phyloP scores from a whole-genome alignment of 1,140 invertebrate genomes.

The Tyrophagus putrescentiae region DNA sequence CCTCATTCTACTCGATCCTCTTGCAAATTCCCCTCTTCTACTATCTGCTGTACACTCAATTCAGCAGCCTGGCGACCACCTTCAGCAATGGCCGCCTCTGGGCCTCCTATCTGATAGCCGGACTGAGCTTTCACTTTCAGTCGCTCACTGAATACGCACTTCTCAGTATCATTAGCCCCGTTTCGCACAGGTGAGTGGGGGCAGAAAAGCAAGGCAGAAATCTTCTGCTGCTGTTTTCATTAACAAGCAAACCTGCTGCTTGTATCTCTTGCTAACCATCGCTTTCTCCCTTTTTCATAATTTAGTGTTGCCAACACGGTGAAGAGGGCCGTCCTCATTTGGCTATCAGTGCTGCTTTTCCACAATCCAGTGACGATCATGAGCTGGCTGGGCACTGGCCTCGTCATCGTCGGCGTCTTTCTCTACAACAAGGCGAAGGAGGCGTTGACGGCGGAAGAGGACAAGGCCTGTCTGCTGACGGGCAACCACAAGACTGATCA shows the following conservation, averaged over 20 bases:
- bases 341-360: conserved; percentile 63
- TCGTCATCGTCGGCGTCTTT: conserved; percentile 59
- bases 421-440: conserved; percentile 46
- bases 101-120: conserved; percentile 52
- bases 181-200: conserved; percentile 63
- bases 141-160: conserved; percentile 70
- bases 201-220: too few relatives aligned
- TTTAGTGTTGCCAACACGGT: conserved; percentile 69
- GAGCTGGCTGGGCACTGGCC: conserved; percentile 55
- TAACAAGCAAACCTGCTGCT: not conserved
- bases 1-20: conserved; percentile 58
- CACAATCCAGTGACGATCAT: conserved; percentile 60
- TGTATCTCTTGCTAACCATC: conserved; percentile 2
- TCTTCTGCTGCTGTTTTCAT: conserved; percentile 11
- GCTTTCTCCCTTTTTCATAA: conserved; percentile 22
- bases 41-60: conserved; percentile 47
- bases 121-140: conserved; percentile 70
- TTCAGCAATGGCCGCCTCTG: conserved; percentile 41
- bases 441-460: not conserved
- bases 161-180: conserved; percentile 69
- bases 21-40: conserved; percentile 59
- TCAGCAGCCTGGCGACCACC: conserved; percentile 28
- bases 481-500: not conserved
- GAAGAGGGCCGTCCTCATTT: conserved; percentile 65
- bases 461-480: not conserved